Base-by-base conservation (phyloP, 1,140 invertebrate species). In the Zaprionus lachaisei region DNA sequence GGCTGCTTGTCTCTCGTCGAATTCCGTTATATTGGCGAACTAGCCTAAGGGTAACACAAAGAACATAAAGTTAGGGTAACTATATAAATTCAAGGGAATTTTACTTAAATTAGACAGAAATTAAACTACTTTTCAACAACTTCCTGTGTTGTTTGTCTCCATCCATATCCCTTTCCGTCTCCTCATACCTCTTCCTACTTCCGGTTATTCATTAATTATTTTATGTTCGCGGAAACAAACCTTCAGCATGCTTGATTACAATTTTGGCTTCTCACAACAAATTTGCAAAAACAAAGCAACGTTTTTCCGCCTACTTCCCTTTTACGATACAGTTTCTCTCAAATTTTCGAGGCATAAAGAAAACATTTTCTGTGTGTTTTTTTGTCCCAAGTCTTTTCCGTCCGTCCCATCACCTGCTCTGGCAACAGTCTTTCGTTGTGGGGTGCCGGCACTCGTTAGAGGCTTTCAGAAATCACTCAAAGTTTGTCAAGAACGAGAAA, bases 381-480 rank as follows among this genome's bases (percentile, higher is more conserved):
- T 5, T 20, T 2, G 28, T 7, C 6, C 31, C 51, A n/a, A 49
- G 34, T 54, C 49, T 64, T 41, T 34, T 17, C 66, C 34, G 4
- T 12, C 4, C 14, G 31, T 11, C 31, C 12, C 38, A 41, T 1
- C 76, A 69, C 70, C 75, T 85, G 75, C 82, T 81, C 79, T 47
- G 26, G 38, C 57, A 44, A 51, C 51, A 47, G 34, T 37, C 61
- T 51, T 31, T 31, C 31, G 26, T 17, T 49, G 56, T 37, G 28
- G 62, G 49, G 69, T 63, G 51, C 38, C 31, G 78, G 73, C 79
- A 77, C 61, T 82, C 79, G 81, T 90, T 77, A 76, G 79, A 90
- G 82, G 86, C 85, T 90, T 85, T 90, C 86, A 84, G 85, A 90
- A 90, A 90, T 90, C 85, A 90, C 85, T 90, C 85, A 90, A 90